A percentile compares a stretch with the other conserved stretches of the same genome.
Conservation (phyloP, 2,888 invertebrate species). For the Melangyna quadrimaculata region DNA sequence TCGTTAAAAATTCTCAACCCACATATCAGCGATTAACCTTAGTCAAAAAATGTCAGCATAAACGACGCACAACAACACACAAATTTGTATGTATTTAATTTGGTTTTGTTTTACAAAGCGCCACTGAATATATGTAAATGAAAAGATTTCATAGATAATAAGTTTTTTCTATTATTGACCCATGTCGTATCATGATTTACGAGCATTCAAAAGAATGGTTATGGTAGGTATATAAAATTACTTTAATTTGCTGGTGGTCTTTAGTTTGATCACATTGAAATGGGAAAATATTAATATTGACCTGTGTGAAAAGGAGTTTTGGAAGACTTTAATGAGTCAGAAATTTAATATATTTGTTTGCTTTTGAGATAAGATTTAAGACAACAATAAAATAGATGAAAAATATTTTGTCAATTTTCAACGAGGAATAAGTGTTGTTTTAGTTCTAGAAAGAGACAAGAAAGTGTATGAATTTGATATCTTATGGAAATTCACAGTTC, state of each 20-base stretch:
- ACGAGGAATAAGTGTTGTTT: neutral
- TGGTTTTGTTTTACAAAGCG: neutral
- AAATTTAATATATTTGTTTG: too few species aligned
- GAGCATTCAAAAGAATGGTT: neutral
- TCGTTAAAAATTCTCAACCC: constrained; percentile 20
- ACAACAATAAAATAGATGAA: neutral
- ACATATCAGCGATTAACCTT: constrained; percentile 13
- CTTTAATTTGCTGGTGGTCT: constrained; percentile 2
- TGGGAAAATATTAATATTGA: neutral
- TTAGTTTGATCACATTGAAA: neutral
- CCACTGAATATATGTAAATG: constrained; percentile 24
- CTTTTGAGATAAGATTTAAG: neutral
- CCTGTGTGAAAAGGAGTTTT: neutral
- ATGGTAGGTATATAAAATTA: neutral
- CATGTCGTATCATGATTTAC: constrained; percentile 19
- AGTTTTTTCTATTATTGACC: constrained; percentile 1
- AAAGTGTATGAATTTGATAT: too few species aligned
- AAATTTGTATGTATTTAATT: neutral
- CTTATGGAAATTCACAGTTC: too few species aligned
- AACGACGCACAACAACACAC: neutral
- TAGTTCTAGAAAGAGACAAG: too few species aligned
- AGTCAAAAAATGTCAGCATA: constrained; percentile 45
- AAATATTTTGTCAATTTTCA: neutral
- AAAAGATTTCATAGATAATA: neutral
- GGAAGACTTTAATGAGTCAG: neutral